A percentile compares a stretch with the other conserved stretches of the same genome.
These are phyloP conservation scores for Onychomys arenicola DNA, from an alignment of 2,797 vertebrate genomes.

Conservation along the genomic window DNA sequence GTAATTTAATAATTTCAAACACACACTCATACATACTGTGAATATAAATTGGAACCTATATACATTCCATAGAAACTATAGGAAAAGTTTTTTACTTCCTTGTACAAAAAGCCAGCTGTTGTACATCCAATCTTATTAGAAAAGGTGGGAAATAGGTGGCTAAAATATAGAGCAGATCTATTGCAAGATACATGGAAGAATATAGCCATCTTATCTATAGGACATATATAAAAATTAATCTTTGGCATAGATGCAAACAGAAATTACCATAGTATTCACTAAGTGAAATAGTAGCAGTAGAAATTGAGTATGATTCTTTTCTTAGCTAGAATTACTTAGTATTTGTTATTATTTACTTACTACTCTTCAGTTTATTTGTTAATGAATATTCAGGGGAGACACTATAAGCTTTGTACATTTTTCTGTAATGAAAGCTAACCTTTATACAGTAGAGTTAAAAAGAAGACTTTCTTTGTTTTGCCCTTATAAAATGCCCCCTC, in stretches of 20 bases:
- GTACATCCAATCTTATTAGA: accelerated
- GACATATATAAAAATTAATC: neutral
- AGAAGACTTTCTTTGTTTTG: neutral
- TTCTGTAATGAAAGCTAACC: neutral
- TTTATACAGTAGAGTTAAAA: neutral
- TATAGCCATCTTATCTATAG: neutral
- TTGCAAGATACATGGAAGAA: neutral
- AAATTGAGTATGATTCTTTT: neutral
- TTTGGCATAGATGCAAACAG: neutral
- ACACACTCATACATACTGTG: neutral
- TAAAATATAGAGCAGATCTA: neutral
- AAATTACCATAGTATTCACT: neutral
- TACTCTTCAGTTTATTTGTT: neutral
- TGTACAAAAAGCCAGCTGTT: neutral
- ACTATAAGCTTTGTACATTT: neutral
- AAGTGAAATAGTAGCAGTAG: neutral
- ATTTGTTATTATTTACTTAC: neutral
- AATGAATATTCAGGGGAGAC: neutral
- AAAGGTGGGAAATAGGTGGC: neutral
- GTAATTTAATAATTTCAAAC: neutral
- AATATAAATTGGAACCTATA: neutral
- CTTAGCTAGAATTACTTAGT: neutral
- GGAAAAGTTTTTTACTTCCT: neutral
- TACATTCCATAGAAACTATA: neutral
- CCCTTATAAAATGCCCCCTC: no score